Conservation (phyloP, 1,140 invertebrate genomes). For the Dreissena rostriformis region DNA sequence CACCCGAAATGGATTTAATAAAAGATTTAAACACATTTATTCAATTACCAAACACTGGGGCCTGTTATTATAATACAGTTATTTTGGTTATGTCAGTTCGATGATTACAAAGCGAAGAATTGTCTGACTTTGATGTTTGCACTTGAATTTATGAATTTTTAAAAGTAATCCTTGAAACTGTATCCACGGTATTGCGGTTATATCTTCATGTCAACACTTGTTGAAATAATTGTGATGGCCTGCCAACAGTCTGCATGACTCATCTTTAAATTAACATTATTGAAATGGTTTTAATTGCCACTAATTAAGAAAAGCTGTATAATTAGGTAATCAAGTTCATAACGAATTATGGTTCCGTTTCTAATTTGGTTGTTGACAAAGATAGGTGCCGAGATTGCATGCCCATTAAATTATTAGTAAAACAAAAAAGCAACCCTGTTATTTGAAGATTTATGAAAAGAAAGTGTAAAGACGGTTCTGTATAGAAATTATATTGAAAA, state of each 20-base stretch:
- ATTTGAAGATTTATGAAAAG: too few relatives aligned
- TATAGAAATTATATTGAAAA: too few relatives aligned
- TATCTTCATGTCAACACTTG: neutral
- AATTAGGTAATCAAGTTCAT: conserved; percentile 6
- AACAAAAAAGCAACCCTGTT: too few relatives aligned
- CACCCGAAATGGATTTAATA: too few relatives aligned
- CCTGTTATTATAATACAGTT: neutral
- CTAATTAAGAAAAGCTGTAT: conserved; percentile 20
- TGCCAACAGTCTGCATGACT: neutral
- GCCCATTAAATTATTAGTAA: too few relatives aligned
- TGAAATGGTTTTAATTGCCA: conserved; percentile 42
- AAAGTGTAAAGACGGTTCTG: too few relatives aligned
- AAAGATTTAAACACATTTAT: too few relatives aligned
- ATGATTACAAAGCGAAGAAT: neutral
- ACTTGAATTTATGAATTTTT: neutral
- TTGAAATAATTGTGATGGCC: neutral
- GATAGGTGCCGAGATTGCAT: neutral
- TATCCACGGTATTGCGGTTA: neutral
- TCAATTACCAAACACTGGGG: neutral
- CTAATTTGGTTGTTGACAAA: neutral
- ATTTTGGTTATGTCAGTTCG: neutral
- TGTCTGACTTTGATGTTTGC: neutral
- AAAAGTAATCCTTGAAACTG: neutral
- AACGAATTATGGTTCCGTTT: neutral
- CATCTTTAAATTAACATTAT: too few relatives aligned